phyloP scores from a whole-genome alignment of 2,888 invertebrate genomes.

The Brachyopa scutellaris region DNA sequence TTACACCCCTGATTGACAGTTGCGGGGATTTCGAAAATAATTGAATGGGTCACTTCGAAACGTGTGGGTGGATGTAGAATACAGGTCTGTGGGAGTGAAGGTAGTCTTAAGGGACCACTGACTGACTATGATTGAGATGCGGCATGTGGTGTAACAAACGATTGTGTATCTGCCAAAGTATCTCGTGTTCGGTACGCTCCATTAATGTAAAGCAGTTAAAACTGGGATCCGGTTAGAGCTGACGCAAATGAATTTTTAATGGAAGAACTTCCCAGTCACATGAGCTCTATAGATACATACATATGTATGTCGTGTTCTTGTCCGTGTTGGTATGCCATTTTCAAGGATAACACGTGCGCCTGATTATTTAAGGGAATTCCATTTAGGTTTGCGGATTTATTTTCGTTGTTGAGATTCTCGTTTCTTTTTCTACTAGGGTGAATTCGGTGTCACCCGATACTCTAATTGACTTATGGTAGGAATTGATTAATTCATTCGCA shows the following conservation, averaged over 20 bases:
- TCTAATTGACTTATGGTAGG: constrained; percentile 34
- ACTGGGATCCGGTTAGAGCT: constrained; percentile 5
- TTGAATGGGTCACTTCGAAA: constrained; percentile 28
- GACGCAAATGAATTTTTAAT: constrained; percentile 33
- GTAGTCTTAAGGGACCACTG: constrained; percentile 1
- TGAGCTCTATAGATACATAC: no score
- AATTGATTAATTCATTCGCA: constrained; percentile 39
- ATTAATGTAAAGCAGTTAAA: constrained; percentile 14
- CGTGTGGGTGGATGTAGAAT: not conserved
- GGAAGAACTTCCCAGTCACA: not conserved
- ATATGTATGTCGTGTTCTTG: not conserved
- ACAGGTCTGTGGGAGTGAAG: no score
- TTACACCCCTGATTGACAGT: constrained; percentile 38
- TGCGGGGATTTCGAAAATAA: constrained; percentile 38
- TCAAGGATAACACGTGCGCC: constrained; percentile 32
- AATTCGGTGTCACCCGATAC: constrained; percentile 22
- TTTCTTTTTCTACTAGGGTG: not conserved
- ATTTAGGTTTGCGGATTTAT: not conserved
- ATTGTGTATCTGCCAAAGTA: constrained; percentile 5
- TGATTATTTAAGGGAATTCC: constrained; percentile 29
- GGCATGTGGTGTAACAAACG: constrained; percentile 15
- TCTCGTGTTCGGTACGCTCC: not conserved
- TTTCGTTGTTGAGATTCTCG: constrained; percentile 2
- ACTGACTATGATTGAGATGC: constrained; percentile 25
- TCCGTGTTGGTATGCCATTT: not conserved